Conservation (phyloP, 2,113 vertebrate genomes). For the Rhizomys pruinosus region DNA sequence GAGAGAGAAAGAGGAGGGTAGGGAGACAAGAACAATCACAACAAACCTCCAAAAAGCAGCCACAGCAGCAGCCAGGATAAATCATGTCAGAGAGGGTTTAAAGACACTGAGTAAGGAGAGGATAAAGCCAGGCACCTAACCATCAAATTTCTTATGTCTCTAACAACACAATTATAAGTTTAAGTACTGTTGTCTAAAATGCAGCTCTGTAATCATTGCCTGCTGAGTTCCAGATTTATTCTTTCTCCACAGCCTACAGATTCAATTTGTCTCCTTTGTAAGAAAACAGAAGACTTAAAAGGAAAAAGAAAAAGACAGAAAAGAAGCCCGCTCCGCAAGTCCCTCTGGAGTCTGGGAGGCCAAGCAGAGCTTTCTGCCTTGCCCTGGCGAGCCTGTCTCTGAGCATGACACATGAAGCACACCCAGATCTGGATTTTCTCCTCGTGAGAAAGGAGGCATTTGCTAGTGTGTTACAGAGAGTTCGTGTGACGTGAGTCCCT, state of each 20-base stretch:
- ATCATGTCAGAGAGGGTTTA: neutral
- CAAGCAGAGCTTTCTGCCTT: neutral
- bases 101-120: neutral
- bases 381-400: neutral
- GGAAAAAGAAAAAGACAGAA: conserved; percentile 17
- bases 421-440: neutral
- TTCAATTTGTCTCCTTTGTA: conserved; percentile 45
- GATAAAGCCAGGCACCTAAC: conserved; percentile 53
- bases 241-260: conserved; percentile 32
- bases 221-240: conserved; percentile 72
- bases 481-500: neutral
- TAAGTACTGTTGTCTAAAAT: conserved; percentile 66
- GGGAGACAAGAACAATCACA: neutral
- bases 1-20: neutral
- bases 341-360: conserved; percentile 18
- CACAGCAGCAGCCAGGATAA: neutral
- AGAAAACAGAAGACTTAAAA: conserved; percentile 45
- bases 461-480: neutral
- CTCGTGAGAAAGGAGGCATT: neutral
- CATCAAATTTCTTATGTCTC: conserved; percentile 60
- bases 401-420: neutral
- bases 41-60: neutral
- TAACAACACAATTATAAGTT: conserved; percentile 64
- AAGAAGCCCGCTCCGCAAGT: neutral
- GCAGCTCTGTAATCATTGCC: conserved; percentile 65